Conservation (phyloP, 1,140 invertebrate genomes). For the Notospermus geniculatus region DNA sequence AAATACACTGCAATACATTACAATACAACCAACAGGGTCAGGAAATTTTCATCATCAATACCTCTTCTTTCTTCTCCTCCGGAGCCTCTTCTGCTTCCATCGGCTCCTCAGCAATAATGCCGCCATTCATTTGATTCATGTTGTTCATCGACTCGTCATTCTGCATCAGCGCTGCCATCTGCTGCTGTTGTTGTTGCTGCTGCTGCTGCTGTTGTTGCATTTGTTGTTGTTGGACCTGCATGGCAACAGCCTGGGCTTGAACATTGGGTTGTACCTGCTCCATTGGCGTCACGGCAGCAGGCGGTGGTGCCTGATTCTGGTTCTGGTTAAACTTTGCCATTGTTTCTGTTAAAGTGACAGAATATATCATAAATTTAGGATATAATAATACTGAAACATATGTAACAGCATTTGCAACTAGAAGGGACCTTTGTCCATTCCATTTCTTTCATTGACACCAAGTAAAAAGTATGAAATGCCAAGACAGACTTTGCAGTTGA, state of each 20-base stretch:
- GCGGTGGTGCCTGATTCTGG: conserved; percentile 48
- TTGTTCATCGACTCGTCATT: too few species aligned
- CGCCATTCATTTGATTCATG: conserved; percentile 23
- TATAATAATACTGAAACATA: too few species aligned
- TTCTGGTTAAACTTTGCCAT: conserved; percentile 53
- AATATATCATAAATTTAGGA: too few species aligned
- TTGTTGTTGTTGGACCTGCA: background rate
- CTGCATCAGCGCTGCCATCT: background rate
- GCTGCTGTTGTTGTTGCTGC: background rate
- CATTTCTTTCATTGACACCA: too few species aligned
- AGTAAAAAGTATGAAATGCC: too few species aligned
- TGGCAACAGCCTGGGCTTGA: background rate
- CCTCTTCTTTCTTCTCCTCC: conserved; percentile 29
- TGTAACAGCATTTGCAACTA: too few species aligned
- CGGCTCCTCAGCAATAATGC: conserved; percentile 21
- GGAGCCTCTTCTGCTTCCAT: conserved; percentile 26
- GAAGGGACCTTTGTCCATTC: too few species aligned
- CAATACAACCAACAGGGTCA: too few species aligned
- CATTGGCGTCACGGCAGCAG: conserved; percentile 54
- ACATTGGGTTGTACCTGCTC: conserved; percentile 50
- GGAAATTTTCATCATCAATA: too few species aligned
- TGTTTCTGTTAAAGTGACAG: too few species aligned
- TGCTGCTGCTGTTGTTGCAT: background rate
- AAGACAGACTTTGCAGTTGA: too few species aligned
- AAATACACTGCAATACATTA: too few species aligned